Evolutionary conservation across 2,113 vertebrate genomes (phyloP).

Genomic region (Cavia aperea): DNA sequence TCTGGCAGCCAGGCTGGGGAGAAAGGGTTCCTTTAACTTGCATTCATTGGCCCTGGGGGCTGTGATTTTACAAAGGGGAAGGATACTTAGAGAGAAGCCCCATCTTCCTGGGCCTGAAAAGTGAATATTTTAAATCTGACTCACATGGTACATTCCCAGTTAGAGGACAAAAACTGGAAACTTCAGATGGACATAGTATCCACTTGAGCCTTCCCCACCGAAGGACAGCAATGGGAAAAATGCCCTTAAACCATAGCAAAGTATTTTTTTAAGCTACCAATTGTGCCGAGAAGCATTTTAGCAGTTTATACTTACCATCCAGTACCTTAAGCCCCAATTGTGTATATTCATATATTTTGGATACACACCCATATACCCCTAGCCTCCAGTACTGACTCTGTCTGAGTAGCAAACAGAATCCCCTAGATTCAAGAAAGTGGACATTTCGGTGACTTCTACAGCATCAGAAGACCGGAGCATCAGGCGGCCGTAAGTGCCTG

Average conservation of each 20-base stretch:
- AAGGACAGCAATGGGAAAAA: constrained; percentile 60
- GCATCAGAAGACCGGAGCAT: constrained; percentile 65
- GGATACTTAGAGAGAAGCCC: constrained; percentile 33
- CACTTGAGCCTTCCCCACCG: constrained; percentile 8
- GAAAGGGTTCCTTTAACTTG: constrained; percentile 48
- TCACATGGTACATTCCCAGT: constrained; percentile 62
- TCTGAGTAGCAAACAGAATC: constrained; percentile 62
- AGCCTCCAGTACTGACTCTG: constrained; percentile 40
- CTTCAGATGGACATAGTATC: constrained; percentile 58
- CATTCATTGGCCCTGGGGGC: constrained; percentile 30
- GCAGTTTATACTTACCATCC: constrained; percentile 61
- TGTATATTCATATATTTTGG: constrained; percentile 57
- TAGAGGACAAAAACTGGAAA: constrained; percentile 41
- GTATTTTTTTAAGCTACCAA: constrained; percentile 73
- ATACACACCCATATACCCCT: neutral
- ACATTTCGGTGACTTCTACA: constrained; percentile 53
- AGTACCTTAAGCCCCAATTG: constrained; percentile 62
- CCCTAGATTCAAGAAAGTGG: constrained; percentile 60
- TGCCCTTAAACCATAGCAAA: constrained; percentile 67
- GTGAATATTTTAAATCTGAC: neutral
- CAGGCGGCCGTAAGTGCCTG: constrained; percentile 81
- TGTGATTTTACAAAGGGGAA: constrained; percentile 23
- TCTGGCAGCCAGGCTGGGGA: constrained; percentile 57
- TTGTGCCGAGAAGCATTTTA: constrained; percentile 72
- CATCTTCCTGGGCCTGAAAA: constrained; percentile 56